Conservation (phyloP, 2,888 invertebrate genomes). For the Steromphala cineraria region DNA sequence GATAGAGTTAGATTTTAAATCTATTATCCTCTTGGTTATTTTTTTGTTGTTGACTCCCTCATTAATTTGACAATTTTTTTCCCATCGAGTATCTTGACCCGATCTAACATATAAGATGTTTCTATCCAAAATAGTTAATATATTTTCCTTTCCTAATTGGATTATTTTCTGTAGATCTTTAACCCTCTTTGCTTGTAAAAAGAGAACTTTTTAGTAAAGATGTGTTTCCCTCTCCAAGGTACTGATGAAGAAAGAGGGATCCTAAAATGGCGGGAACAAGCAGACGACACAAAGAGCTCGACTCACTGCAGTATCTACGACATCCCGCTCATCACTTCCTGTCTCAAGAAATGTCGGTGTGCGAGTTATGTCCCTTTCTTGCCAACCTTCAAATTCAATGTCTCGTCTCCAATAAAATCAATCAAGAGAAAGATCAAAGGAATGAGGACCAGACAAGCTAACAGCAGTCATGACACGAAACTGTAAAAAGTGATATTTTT, state of each 20-base stretch:
- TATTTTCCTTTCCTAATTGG: neutral
- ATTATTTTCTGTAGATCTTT: neutral
- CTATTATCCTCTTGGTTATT: no score
- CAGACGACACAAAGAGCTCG: neutral
- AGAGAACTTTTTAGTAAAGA: neutral
- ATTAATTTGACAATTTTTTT: no score
- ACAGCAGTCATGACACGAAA: neutral
- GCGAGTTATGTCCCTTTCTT: conserved; percentile 36
- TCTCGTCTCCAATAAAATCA: conserved; percentile 21
- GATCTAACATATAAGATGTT: no score
- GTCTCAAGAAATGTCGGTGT: conserved; percentile 23
- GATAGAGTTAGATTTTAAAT: no score
- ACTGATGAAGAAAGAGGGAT: conserved; percentile 39
- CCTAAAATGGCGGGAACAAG: conserved; percentile 35
- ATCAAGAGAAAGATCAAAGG: neutral
- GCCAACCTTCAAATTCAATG: conserved; percentile 30
- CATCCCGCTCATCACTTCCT: conserved; percentile 27
- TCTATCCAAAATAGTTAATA: no score
- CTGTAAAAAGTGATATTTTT: neutral
- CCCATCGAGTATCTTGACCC: no score
- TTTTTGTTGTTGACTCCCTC: no score
- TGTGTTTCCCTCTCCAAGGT: conserved; percentile 20
- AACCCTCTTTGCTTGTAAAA: no score
- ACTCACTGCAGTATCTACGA: conserved; percentile 24
- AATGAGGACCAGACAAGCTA: neutral